A percentile compares a stretch with the other conserved stretches of the same genome.
Evolutionary conservation across 2,113 vertebrate species (phyloP).

Genomic region (Pseudorhombus dupliciocellatus): DNA sequence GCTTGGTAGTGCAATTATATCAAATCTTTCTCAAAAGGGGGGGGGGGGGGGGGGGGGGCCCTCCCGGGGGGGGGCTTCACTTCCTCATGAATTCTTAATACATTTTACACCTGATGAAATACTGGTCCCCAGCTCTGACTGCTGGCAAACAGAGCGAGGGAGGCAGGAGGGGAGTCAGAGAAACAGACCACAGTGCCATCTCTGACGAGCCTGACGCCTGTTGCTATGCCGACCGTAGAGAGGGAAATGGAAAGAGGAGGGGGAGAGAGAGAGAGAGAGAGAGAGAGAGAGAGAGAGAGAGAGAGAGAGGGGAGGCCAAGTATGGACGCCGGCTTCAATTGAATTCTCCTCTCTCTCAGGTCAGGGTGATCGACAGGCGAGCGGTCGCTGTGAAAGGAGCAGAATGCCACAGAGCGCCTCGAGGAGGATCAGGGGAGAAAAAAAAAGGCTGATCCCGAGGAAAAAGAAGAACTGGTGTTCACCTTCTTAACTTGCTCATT

Average conservation of each 20-base stretch:
- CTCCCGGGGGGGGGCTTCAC: not conserved
- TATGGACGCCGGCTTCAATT: conserved; percentile 54
- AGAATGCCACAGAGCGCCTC: conserved; percentile 65
- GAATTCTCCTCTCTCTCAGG: conserved; percentile 59
- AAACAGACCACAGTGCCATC: conserved; percentile 69
- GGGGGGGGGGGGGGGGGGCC: no score
- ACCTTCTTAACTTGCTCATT: conserved; percentile 65
- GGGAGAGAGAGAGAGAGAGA: conserved; percentile 19
- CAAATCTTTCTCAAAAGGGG: not conserved
- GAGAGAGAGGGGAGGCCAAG: conserved; percentile 44
- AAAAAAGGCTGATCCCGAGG: conserved; percentile 11
- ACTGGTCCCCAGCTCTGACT: conserved; percentile 28
- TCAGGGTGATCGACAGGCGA: conserved; percentile 59
- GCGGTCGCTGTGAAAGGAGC: conserved; percentile 49
- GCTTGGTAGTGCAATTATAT: not conserved
- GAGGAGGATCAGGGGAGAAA: conserved; percentile 40
- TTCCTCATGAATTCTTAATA: conserved; percentile 9
- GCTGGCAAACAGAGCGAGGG: conserved; percentile 32
- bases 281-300: conserved; percentile 8
- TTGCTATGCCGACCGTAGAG: conserved; percentile 81
- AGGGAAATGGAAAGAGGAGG: conserved; percentile 62
- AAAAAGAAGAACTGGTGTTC: conserved; percentile 42
- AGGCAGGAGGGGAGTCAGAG: conserved; percentile 36
- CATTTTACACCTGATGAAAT: conserved; percentile 38
- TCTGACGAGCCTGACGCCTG: conserved; percentile 77